Conservation (phyloP, 2,113 vertebrate genomes). For the Salvelinus sp. region DNA sequence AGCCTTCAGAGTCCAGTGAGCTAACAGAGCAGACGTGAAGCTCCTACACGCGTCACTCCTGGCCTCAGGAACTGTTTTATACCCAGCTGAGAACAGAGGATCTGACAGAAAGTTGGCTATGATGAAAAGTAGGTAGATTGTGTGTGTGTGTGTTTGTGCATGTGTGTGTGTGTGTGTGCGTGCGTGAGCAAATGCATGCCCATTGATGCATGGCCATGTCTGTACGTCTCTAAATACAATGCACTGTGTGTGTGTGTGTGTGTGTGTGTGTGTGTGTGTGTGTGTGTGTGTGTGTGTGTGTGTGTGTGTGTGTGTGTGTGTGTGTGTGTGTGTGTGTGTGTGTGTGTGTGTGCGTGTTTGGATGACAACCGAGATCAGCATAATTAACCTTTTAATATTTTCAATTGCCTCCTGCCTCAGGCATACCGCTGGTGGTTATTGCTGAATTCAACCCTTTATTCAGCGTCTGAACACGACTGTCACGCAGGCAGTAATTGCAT, state of each 20-base stretch:
- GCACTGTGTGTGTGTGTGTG: too few relatives aligned
- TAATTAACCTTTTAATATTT: conserved; percentile 60
- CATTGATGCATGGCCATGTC: too few relatives aligned
- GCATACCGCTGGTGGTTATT: conserved; percentile 38
- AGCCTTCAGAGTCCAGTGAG: too few relatives aligned
- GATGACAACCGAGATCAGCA: conserved; percentile 49
- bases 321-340: neutral
- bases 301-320: neutral
- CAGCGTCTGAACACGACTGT: conserved; percentile 37
- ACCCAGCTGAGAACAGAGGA: neutral
- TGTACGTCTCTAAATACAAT: too few relatives aligned
- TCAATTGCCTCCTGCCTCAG: conserved; percentile 38
- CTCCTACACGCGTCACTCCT: too few relatives aligned
- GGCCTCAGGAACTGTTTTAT: neutral
- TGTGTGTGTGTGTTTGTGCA: too few relatives aligned
- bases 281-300: neutral
- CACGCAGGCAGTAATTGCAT: conserved; percentile 47
- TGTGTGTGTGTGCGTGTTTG: conserved; percentile 20
- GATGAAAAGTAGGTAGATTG: too few relatives aligned
- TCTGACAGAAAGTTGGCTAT: neutral
- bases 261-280: neutral
- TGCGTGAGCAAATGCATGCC: too few relatives aligned
- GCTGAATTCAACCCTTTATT: conserved; percentile 40
- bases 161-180: too few relatives aligned
- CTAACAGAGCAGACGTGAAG: too few relatives aligned